Evolutionary conservation across 2,797 vertebrate species (phyloP).

Genomic region (Enteromius argenteus): DNA sequence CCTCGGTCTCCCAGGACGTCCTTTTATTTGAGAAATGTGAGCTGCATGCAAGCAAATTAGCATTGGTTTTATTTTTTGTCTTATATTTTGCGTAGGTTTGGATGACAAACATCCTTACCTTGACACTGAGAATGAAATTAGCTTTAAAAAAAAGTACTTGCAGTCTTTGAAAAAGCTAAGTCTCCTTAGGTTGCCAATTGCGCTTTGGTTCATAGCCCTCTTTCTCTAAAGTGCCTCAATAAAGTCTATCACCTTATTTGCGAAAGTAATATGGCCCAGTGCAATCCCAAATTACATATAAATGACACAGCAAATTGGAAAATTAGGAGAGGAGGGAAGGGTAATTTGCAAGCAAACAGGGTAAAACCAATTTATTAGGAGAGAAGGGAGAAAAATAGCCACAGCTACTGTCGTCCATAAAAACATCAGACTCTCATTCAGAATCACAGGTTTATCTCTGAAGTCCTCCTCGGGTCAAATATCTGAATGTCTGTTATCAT

Average conservation of each 20-base stretch:
- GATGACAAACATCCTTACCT: conserved; percentile 60
- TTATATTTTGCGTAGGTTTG: conserved; percentile 59
- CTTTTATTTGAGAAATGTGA: conserved; percentile 63
- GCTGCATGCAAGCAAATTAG: conserved; percentile 65
- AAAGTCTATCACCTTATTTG: conserved; percentile 81
- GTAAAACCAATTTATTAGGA: conserved; percentile 86
- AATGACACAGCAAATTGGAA: conserved; percentile 88
- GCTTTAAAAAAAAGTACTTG: conserved; percentile 1
- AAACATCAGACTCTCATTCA: conserved; percentile 63
- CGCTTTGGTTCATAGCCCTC: conserved; percentile 72
- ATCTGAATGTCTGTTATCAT: neutral
- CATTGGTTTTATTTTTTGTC: conserved; percentile 65
- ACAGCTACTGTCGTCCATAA: conserved; percentile 66
- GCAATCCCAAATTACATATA: conserved; percentile 81
- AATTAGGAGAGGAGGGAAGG: conserved; percentile 83
- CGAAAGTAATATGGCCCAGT: conserved; percentile 78
- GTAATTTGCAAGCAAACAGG: conserved; percentile 83
- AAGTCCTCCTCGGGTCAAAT: neutral
- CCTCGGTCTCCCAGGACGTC: conserved; percentile 55
- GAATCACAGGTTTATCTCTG: conserved; percentile 32
- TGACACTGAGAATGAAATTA: conserved; percentile 77
- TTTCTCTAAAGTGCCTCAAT: conserved; percentile 76
- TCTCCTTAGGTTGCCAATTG: conserved; percentile 71
- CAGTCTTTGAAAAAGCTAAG: conserved; percentile 65
- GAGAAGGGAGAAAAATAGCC: conserved; percentile 69